Base-by-base conservation (phyloP, 2,888 invertebrate genomes). In the Drosophila pullipes region DNA sequence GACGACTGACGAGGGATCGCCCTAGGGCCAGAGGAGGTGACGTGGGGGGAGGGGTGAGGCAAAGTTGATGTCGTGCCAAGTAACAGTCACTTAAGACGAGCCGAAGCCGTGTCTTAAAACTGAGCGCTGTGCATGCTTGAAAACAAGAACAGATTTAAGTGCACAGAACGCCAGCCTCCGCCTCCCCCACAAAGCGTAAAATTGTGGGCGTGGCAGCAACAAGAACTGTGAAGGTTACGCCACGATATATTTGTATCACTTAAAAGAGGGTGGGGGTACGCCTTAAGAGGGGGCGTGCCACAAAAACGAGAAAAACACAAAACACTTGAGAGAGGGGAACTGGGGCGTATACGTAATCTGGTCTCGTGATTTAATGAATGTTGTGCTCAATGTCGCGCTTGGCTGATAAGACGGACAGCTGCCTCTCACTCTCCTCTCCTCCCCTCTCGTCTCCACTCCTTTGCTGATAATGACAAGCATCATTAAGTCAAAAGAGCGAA, bases 61-160 rank as follows among this genome's bases (percentile, higher is more conserved):
- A 37, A 16, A 41, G 57, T 30, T 11, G 69, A 68, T 88, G 73
- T 71, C 74, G 76, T 83, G 74, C 76, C 85, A 83, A 83, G 85
- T 75, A 83, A 89, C 84, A 86, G 89, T 83, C 86, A 86, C 89
- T 89, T 83, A 79, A 76, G 76, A 75, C 64, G 76, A 74, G 69
- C 74, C 49, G 54, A 64, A 76, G 62, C 65, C 69, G 80, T 71
- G 70, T 76, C 71, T 82, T 47, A 22, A 74, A 84, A 85, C 88
- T 85, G 84, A 78, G 69, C 73, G 74, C 67, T 69, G 44, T 73
- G 81, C 74, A 72, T 78, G 81, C 86, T 89, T 83, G 67, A 89
- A 85, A 83, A 69, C 72, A 79, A 83, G 86, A 74, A 83, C 81
- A 85, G 87, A 86, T 86, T 89, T 86, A 83, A 89, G 89, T 85